These are phyloP conservation scores for Drosophila mercatorum DNA, from an alignment of 2,888 invertebrate genomes.

Conservation along the genomic window DNA sequence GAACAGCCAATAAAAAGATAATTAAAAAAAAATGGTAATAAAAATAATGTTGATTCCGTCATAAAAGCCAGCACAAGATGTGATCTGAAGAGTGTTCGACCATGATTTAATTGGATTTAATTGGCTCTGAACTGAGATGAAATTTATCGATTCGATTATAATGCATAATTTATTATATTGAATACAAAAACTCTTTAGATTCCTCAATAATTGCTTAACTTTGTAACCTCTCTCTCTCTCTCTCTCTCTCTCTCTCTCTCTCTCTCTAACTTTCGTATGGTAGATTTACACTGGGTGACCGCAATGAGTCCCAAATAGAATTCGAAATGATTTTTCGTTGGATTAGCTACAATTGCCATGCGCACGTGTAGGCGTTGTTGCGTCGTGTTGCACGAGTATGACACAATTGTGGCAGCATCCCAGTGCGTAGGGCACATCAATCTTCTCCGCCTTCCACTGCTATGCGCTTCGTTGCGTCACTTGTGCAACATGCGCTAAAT, in stretches of 20 bases:
- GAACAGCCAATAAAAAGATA: constrained; percentile 35
- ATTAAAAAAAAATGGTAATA: constrained; percentile 62
- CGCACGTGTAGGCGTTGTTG: constrained; percentile 32
- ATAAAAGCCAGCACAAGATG: constrained; percentile 28
- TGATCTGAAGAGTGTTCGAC: constrained; percentile 2
- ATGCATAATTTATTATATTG: not conserved
- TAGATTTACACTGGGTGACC: constrained; percentile 25
- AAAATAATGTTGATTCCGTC: constrained; percentile 44
- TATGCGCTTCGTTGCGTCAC: constrained; percentile 40
- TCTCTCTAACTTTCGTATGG: not conserved
- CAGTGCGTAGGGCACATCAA: constrained; percentile 52
- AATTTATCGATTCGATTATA: constrained; percentile 8
- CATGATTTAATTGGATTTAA: constrained; percentile 6
- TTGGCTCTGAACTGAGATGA: not conserved
- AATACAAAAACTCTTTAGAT: not conserved
- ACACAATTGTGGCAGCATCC: constrained; percentile 50
- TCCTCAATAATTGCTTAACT: not conserved
- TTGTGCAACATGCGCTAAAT: constrained; percentile 25
- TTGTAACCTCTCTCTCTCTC: not conserved
- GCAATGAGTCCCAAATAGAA: constrained; percentile 50
- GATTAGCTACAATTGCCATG: constrained; percentile 39
- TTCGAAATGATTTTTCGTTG: constrained; percentile 44
- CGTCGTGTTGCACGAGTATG: constrained; percentile 28
- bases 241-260: not conserved
- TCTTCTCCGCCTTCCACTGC: constrained; percentile 19